A percentile compares a stretch with the other conserved stretches of the same genome.
Evolutionary conservation across 2,113 vertebrate species (phyloP).

Genomic region (Oceanites oceanicus): DNA sequence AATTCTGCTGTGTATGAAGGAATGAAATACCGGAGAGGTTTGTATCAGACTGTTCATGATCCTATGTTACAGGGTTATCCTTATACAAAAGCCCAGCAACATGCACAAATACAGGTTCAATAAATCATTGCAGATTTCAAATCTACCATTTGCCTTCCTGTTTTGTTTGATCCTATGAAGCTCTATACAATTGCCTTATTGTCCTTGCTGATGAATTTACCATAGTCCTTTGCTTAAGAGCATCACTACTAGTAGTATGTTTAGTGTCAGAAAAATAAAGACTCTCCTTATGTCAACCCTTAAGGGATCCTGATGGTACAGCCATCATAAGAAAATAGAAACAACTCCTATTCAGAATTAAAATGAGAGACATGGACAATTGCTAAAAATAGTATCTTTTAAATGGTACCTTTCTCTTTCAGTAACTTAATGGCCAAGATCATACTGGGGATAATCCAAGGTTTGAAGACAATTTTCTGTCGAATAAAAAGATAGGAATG

Average conservation of each 20-base stretch:
- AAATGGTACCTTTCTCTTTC: slow-evolving; percentile 11
- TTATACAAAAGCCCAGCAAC: background rate
- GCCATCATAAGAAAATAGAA: background rate
- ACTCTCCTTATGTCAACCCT: background rate
- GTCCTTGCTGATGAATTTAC: background rate
- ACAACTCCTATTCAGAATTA: slow-evolving; percentile 39
- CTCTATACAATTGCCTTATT: background rate
- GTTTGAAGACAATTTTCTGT: slow-evolving; percentile 61
- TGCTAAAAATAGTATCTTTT: slow-evolving; percentile 2
- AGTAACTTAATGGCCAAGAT: slow-evolving; percentile 60
- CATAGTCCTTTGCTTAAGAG: background rate
- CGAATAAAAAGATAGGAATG: slow-evolving; percentile 65
- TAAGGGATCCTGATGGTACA: background rate
- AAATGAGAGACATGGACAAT: background rate
- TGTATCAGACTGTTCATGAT: background rate
- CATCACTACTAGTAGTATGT: background rate
- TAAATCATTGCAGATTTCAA: background rate
- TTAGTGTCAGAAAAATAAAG: background rate
- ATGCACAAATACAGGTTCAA: background rate
- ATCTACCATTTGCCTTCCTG: background rate
- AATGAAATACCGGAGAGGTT: background rate
- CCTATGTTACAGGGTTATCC: background rate
- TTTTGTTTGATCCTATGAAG: background rate
- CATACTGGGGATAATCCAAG: slow-evolving; percentile 23
- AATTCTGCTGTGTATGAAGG: background rate